Evolutionary conservation across 2,113 vertebrate species (phyloP), one percentile per base, ranked within the genome.

Genomic region (Pygoscelis adeliae): DNA sequence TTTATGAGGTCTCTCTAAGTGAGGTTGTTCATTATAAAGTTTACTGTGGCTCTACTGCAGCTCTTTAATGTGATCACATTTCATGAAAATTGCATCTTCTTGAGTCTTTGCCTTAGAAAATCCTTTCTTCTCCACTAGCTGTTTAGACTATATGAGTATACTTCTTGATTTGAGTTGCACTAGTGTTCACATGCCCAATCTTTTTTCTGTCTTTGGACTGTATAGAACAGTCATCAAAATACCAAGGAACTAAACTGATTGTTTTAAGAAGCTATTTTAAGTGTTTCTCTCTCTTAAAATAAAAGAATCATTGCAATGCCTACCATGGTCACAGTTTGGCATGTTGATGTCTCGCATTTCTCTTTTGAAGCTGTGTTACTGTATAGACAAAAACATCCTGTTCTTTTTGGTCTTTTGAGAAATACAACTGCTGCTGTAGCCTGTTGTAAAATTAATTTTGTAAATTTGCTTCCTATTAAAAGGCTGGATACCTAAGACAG

Each of bases 361-460:
- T 97, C 87, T 96, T 88, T 96, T 90, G 91, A 97, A 94, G 61
- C 74, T 97, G 74, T 94, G 87, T 96, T 91, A 82, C 74, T 83
- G 32, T 94, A 80, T 49, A 72, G 67, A 62, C 10, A 81, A 92
- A 86, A 81, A 4, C 32, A 85, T 80, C 32, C 18, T 5, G 3
- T 96, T 97, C 86, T 91, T 77, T 79, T 81, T 61, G 56, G 85
- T 77, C 65, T 96, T 93, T 95, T 95, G 53, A 90, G 59, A 94
- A 91, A 80, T 44, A 55, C 61, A 73, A 78, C 76, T 76, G 81
- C 73, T 96, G 91, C 58, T 84, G 72, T 77, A 93, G 93, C 59
- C 93, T 97, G 82, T 93, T 97, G 96, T 94, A 96, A 98, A 98
- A 97, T 96, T 95, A 96, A 95, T 94, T 97, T 96, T 86, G 90